These are phyloP conservation scores for Zosterops pallidus DNA, from an alignment of 2,113 vertebrate genomes.

Conservation along the genomic window DNA sequence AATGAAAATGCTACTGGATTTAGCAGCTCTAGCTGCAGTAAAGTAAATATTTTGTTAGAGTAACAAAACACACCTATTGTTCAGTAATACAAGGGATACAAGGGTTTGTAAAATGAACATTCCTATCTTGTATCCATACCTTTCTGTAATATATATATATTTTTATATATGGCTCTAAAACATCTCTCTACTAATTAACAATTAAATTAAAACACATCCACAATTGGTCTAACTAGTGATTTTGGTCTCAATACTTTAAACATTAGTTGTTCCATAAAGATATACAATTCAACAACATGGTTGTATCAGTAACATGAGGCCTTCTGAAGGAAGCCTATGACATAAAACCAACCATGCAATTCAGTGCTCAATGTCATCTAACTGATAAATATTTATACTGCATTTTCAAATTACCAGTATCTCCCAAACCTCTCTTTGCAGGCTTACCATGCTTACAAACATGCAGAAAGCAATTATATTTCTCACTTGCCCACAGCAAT, in stretches of 20 bases:
- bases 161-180: slow-evolving; percentile 68
- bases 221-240: slow-evolving; percentile 66
- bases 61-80: slow-evolving; percentile 8
- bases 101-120: slow-evolving; percentile 23
- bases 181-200: slow-evolving; percentile 71
- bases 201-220: slow-evolving; percentile 77
- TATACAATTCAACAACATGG: slow-evolving; percentile 60
- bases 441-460: slow-evolving; percentile 66
- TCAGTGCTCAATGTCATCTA: slow-evolving; percentile 74
- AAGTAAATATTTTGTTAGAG: slow-evolving; percentile 1
- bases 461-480: slow-evolving; percentile 62
- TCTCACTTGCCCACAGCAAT: slow-evolving; percentile 40
- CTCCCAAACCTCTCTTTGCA: slow-evolving; percentile 39
- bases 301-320: slow-evolving; percentile 48
- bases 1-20: slow-evolving; percentile 34
- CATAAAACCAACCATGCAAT: slow-evolving; percentile 60
- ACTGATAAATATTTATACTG: slow-evolving; percentile 68
- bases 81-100: slow-evolving; percentile 27
- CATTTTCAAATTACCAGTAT: slow-evolving; percentile 47
- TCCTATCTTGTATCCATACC: slow-evolving; percentile 55
- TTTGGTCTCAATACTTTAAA: slow-evolving; percentile 77
- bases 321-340: slow-evolving; percentile 32
- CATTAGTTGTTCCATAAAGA: slow-evolving; percentile 71
- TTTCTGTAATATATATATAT: slow-evolving; percentile 71
- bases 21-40: slow-evolving; percentile 31